Evolutionary conservation across 1,140 invertebrate genomes (phyloP), one percentile per base, ranked within the genome.

Genomic region (Ceratina japonica): DNA sequence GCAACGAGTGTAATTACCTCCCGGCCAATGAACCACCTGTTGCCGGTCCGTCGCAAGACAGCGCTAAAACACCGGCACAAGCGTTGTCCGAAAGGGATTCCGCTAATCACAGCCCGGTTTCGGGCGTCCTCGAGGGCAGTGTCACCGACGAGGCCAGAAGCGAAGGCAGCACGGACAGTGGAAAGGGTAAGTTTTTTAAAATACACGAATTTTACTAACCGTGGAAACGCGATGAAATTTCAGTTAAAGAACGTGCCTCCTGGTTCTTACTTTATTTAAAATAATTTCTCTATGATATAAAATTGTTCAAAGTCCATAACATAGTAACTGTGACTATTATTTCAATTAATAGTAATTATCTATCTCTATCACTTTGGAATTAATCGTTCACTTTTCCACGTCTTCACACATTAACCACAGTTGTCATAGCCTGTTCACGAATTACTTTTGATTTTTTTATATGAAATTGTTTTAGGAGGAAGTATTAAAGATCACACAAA

Each of bases 401-500:
- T 18, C 13, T 56, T 56, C 10, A 44, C 10, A 44, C 10, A 44
- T 8, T 44, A 44, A 44, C 37, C 5, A 8, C 37, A 44, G 37
- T 7, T 44, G 37, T 44, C 27, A 4, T 1, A 31, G 27, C 4
- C 37, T 44, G 10, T 8, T 44, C 37, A 44, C 37, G 37, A 44
- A 44, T 44, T 44, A 44, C 0, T 10, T 44, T 0, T 7, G 37
- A 0, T 44, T 10, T 44, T 44, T 8, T n/a, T 49, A 44, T 44
- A 7, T 0, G 37, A 7, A 7, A 44, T 44, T 44, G 84, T 91
- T 79, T 87, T 88, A 86, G 94, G 94, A 84, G 94, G 94, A 80
- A 95, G 94, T 87, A 94, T 94, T n/a, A 94, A 94, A 73, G 94
- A 94, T 12, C 90, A 92, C 27, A 89, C 89, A 49, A 93, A 94